These are phyloP conservation scores for Elaphurus davidianus DNA, from an alignment of 2,113 vertebrate genomes.

Conservation along the genomic window DNA sequence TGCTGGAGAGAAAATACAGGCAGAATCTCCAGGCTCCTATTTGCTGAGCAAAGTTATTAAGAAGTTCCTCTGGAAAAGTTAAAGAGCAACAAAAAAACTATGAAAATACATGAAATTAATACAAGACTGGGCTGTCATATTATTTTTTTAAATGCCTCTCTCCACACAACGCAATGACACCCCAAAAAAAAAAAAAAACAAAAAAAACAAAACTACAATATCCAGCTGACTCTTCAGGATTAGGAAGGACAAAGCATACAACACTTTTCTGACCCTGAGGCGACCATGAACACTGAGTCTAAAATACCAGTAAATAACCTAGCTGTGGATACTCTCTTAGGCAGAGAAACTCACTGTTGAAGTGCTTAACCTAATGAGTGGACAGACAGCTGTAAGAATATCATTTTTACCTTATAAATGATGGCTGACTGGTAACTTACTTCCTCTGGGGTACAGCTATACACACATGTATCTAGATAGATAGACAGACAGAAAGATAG, in stretches of 20 bases:
- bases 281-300: background rate
- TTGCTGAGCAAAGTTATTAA: constrained; percentile 99
- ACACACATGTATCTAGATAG: background rate
- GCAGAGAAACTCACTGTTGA: background rate
- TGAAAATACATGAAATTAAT: constrained; percentile 50
- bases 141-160: background rate
- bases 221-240: background rate
- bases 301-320: background rate
- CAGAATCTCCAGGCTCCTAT: constrained; percentile 98
- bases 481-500: background rate
- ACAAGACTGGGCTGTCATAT: background rate
- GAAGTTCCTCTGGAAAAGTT: constrained; percentile 92
- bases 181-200: background rate
- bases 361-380: background rate
- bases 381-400: background rate
- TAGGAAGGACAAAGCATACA: background rate
- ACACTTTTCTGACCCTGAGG: background rate
- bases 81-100: constrained; percentile 52
- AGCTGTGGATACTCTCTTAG: background rate
- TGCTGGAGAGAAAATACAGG: constrained; percentile 97
- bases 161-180: background rate
- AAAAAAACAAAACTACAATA: background rate
- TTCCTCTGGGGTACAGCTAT: background rate
- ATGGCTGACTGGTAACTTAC: background rate
- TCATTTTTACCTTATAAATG: background rate